Percentiles rank a stretch among this genome's conserved stretches.
phyloP scores from a whole-genome alignment of 2,113 vertebrate species.

The Chunga burmeisteri region DNA sequence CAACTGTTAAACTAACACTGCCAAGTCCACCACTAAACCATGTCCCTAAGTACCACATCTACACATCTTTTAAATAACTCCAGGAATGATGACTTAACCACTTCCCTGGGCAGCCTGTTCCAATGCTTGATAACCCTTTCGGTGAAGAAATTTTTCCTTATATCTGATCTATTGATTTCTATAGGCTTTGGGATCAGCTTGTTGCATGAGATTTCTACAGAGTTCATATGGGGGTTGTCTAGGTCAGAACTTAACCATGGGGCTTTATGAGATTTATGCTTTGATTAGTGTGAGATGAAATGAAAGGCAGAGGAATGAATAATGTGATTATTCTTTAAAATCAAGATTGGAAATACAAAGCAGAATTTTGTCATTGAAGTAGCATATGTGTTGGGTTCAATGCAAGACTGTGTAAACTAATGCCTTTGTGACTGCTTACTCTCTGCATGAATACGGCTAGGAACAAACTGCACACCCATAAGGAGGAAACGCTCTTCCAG shows the following conservation, averaged over 20 bases:
- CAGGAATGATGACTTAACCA: too few relatives aligned
- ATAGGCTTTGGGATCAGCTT: background rate
- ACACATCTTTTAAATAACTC: too few relatives aligned
- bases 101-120: too few relatives aligned
- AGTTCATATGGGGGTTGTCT: background rate
- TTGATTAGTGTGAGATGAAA: background rate
- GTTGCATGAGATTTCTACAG: fast-evolving
- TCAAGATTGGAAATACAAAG: background rate
- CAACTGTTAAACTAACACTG: too few relatives aligned
- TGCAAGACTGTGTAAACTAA: background rate
- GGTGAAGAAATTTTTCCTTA: too few relatives aligned
- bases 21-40: too few relatives aligned
- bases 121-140: too few relatives aligned
- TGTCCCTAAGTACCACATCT: too few relatives aligned
- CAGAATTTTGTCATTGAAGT: background rate
- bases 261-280: background rate
- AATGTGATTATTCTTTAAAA: background rate
- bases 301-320: background rate
- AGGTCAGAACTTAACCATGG: background rate
- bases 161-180: background rate
- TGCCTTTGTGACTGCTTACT: background rate
- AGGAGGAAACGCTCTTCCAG: background rate
- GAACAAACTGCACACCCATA: background rate
- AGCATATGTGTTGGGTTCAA: background rate
- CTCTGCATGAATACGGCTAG: background rate